Base-by-base conservation (phyloP, 2,113 vertebrate species). In the Pheucticus melanocephalus region DNA sequence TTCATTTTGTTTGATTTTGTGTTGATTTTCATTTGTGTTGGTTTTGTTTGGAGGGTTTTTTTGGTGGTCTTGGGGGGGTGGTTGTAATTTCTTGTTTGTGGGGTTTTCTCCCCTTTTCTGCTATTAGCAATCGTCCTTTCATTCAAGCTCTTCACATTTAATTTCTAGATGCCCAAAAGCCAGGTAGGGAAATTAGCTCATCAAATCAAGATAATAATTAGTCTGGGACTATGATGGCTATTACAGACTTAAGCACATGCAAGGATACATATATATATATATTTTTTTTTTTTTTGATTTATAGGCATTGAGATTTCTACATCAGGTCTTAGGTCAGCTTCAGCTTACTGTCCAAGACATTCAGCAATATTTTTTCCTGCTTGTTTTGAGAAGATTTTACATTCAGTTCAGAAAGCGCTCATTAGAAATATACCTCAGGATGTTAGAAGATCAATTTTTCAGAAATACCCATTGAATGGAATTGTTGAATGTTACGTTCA, bases 91-190 rank as follows among this genome's bases (percentile, higher is more conserved):
- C 30, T 76, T 54, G 7, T 10, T n/a, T 18, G 20, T 21, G 33
- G 3, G 1, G 1, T 20, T 66, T 59, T 15, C 40, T 8, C 1
- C 0, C 9, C 2, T 80, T 88, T 68, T 53, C 21, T 77, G 12
- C 15, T 44, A 12, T 51, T 66, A 68, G 12, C 51, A 35, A 17
- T 19, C 3, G 9, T 60, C 7, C 15, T 78, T 66, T 57, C 60
- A 40, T 75, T 71, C 39, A 86, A 81, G 12, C 14, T 24, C 5
- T 50, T 89, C 8, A 44, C 2, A 1, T 23, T 45, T 63, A 48
- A 79, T 45, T 54, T 16, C 45, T 1, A 63, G 27, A 40, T 48
- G 6, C 11, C 37, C 11, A 24, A 59, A 86, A 81, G 59, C 16
- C 15, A 81, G 30, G 12, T 73, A 4, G 3, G 27, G 18, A 60